A percentile compares a stretch with the other conserved stretches of the same genome.
Evolutionary conservation across 2,797 vertebrate species (phyloP).

Genomic region (Caiman crocodilus): DNA sequence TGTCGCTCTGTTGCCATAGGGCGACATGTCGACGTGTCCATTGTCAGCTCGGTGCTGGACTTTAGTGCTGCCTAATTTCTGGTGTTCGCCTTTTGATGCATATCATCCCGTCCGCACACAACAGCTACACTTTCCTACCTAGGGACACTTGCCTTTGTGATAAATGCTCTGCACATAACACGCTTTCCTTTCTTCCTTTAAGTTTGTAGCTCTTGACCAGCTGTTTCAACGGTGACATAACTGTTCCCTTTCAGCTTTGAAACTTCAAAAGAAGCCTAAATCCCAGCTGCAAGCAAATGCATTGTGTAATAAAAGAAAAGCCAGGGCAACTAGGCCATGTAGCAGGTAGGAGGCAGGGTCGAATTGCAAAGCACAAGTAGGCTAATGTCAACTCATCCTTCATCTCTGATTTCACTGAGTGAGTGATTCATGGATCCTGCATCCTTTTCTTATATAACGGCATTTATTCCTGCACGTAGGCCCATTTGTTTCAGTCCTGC

Average conservation of each 20-base stretch:
- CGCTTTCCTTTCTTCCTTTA: not conserved
- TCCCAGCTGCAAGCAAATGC: conserved; percentile 68
- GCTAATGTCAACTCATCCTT: not conserved
- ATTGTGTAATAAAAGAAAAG: conserved; percentile 56
- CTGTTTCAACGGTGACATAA: conserved; percentile 53
- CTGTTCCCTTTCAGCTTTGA: conserved; percentile 65
- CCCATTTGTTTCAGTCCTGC: conserved; percentile 52
- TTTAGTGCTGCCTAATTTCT: not conserved
- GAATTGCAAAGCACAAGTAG: not conserved
- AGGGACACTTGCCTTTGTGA: no score
- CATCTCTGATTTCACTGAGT: conserved; percentile 2
- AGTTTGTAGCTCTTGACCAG: not conserved
- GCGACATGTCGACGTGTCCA: no score
- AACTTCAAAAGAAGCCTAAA: conserved; percentile 73
- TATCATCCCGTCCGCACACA: not conserved
- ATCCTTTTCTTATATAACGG: conserved; percentile 34
- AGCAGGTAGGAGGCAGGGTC: not conserved
- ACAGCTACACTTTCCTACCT: not conserved
- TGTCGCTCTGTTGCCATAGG: no score
- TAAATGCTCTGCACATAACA: not conserved
- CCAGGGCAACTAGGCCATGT: not conserved
- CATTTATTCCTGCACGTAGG: conserved; percentile 49
- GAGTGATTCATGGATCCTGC: conserved; percentile 1
- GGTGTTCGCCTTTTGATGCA: not conserved
- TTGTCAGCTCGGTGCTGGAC: not conserved